Evolutionary conservation across 1,140 invertebrate genomes (phyloP).

Genomic region (Lepidurus arcticus): DNA sequence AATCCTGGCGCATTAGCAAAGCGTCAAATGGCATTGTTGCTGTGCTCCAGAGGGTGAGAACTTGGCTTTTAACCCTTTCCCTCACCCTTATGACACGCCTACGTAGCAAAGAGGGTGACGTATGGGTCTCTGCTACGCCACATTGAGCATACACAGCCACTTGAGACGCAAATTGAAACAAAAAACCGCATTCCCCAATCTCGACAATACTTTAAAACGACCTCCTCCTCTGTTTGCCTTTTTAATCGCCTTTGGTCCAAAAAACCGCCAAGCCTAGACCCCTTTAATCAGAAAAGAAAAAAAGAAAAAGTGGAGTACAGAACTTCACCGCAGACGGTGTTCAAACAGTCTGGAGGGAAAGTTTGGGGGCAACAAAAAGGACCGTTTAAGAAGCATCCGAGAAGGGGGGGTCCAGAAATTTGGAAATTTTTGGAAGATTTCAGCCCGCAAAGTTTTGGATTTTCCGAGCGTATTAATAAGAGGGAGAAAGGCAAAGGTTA

Average conservation of each 20-base stretch:
- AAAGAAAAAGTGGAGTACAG: not conserved
- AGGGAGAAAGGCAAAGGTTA: conserved; percentile 17
- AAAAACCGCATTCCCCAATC: conserved; percentile 16
- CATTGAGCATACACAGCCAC: conserved; percentile 18
- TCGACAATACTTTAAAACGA: not conserved
- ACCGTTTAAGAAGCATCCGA: not conserved
- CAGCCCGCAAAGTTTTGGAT: not conserved
- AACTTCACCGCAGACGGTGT: not conserved
- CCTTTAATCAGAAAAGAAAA: not conserved
- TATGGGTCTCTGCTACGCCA: conserved; percentile 9
- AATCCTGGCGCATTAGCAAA: not conserved
- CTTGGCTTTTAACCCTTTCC: conserved; percentile 8
- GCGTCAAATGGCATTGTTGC: conserved; percentile 10
- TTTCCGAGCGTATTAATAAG: not conserved
- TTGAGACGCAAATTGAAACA: conserved; percentile 16
- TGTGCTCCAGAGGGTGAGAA: not conserved
- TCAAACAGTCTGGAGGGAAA: not conserved
- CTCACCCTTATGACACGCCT: conserved; percentile 16
- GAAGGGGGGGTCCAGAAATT: not conserved
- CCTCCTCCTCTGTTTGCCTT: not conserved
- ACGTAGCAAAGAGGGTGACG: not conserved
- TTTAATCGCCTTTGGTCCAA: not conserved
- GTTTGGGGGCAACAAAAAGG: not conserved
- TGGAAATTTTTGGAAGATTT: not conserved
- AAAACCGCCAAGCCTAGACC: not conserved